Evolutionary conservation across 92 coral and sea anemone genomes (phyloP).

Genomic region (Heteractis magnifica): DNA sequence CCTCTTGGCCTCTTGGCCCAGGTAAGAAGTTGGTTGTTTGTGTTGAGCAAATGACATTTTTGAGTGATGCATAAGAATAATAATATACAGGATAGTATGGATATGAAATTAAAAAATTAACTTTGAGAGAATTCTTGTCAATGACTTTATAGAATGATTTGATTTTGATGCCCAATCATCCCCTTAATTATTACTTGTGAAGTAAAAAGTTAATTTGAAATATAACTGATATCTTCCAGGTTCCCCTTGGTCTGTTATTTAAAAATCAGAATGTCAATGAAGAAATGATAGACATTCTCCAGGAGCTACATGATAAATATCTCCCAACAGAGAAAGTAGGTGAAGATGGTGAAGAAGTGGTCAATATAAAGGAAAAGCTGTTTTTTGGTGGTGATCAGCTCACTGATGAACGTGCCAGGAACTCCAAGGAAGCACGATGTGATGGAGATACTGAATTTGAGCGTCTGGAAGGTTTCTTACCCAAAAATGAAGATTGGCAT

Average conservation of each 20-base stretch:
- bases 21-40: no score
- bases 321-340: constrained; percentile 21
- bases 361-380: background rate
- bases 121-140: no score
- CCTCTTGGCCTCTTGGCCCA: no score
- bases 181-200: no score
- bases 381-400: constrained; percentile 51
- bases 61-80: no score
- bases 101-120: no score
- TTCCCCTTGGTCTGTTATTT: constrained; percentile 47
- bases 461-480: constrained; percentile 38
- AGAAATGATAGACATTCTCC: constrained; percentile 53
- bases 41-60: no score
- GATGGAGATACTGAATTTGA: constrained; percentile 44
- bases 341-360: constrained; percentile 5
- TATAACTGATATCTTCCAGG: constrained; percentile 6
- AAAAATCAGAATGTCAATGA: constrained; percentile 53
- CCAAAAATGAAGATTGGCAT: constrained; percentile 64
- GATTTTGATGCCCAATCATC: background rate
- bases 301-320: constrained; percentile 49
- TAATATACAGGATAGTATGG: no score
- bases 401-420: constrained; percentile 38
- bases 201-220: no score
- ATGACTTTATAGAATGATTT: no score
- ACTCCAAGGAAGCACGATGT: constrained; percentile 22